Percentiles rank a stretch among this genome's conserved stretches.
Evolutionary conservation across 2,888 invertebrate species (phyloP).

Genomic region (Choreutis nemorana): DNA sequence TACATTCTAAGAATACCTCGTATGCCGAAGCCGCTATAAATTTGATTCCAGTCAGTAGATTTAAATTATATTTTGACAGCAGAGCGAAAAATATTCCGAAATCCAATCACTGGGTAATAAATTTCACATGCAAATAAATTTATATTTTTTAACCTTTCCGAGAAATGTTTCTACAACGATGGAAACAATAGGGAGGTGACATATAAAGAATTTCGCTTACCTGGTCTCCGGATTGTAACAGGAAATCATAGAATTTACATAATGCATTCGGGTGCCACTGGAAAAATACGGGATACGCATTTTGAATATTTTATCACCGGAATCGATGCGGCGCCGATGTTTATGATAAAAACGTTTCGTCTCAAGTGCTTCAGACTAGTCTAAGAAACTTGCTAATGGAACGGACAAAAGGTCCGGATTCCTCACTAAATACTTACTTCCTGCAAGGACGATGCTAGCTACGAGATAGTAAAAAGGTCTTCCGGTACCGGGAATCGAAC

Average conservation of each 20-base stretch:
- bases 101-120: slow-evolving; percentile 34
- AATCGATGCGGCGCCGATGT: slow-evolving; percentile 24
- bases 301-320: slow-evolving; percentile 30
- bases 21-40: slow-evolving; percentile 49
- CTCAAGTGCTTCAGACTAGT: no score
- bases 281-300: slow-evolving; percentile 32
- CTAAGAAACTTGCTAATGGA: no score
- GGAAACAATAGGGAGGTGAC: slow-evolving; percentile 30
- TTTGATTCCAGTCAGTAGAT: slow-evolving; percentile 26
- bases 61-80: slow-evolving; percentile 51
- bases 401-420: no score
- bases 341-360: slow-evolving; percentile 21
- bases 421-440: no score
- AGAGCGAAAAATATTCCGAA: slow-evolving; percentile 36
- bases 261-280: slow-evolving; percentile 47
- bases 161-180: slow-evolving; percentile 21
- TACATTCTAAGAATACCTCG: no score
- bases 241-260: slow-evolving; percentile 49
- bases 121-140: slow-evolving; percentile 54
- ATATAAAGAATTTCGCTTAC: slow-evolving; percentile 33
- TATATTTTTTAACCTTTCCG: no score
- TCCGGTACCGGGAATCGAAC: slow-evolving; percentile 72
- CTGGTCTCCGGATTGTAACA: slow-evolving; percentile 24
- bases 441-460: no score
- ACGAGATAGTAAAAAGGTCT: slow-evolving; percentile 18